Percentiles rank a stretch among this genome's conserved stretches.
Conservation (phyloP, 2,113 vertebrate genomes). For the Albula goreensis region DNA sequence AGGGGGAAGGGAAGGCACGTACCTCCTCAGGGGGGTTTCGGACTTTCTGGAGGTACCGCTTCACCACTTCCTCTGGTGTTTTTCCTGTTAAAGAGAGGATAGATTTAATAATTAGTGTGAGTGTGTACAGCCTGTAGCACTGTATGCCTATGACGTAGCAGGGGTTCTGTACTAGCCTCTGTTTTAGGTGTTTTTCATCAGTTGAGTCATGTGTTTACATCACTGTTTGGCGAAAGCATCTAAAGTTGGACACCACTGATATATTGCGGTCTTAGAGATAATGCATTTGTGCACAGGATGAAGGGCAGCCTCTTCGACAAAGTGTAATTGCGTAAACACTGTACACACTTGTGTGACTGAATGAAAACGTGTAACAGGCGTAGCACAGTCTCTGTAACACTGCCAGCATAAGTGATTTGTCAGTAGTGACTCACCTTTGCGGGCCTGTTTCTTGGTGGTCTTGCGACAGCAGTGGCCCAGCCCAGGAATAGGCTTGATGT, state of each 20-base stretch:
- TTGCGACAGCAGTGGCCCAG: conserved; percentile 88
- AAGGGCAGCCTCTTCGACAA: too few species aligned
- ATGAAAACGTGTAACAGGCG: neutral
- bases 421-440: conserved; percentile 73
- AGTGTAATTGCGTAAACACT: neutral
- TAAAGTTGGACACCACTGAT: too few species aligned
- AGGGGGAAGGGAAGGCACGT: conserved; percentile 1
- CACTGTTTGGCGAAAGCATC: too few species aligned
- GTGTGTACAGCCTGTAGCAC: neutral
- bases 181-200: neutral
- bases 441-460: conserved; percentile 91
- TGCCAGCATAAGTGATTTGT: too few species aligned
- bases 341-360: neutral
- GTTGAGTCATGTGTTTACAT: too few species aligned
- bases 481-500: conserved; percentile 89
- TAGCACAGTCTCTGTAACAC: neutral
- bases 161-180: neutral
- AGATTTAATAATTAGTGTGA: neutral
- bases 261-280: neutral
- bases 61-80: conserved; percentile 89
- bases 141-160: too few species aligned
- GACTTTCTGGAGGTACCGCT: conserved; percentile 90
- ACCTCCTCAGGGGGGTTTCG: conserved; percentile 88
- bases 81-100: conserved; percentile 64
- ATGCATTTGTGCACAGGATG: neutral